These are phyloP conservation scores for Corythornis leucogaster DNA, from an alignment of 2,797 vertebrate genomes.

Conservation along the genomic window DNA sequence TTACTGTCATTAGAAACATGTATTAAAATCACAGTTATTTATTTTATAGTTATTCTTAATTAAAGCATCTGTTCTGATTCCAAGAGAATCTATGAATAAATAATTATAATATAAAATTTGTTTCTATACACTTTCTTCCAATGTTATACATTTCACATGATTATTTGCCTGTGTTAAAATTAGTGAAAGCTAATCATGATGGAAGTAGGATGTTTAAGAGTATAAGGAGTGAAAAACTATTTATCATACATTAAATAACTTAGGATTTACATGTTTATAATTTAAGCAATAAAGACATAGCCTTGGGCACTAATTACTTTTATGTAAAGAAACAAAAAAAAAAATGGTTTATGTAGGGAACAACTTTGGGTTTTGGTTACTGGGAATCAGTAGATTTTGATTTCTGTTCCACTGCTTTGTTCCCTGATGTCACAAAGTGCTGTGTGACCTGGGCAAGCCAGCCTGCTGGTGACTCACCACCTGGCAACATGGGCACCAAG, in stretches of 20 bases:
- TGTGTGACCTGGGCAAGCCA: not conserved
- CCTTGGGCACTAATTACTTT: not conserved
- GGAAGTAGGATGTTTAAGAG: not conserved
- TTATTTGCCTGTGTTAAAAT: constrained; percentile 40
- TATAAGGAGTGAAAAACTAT: not conserved
- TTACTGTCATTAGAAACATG: constrained; percentile 15
- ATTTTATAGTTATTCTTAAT: constrained; percentile 65
- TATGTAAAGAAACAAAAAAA: not conserved
- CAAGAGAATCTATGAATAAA: constrained; percentile 58
- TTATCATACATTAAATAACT: not conserved
- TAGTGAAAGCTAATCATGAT: constrained; percentile 17
- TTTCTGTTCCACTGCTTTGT: not conserved
- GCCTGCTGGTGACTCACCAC: not conserved
- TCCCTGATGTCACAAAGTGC: not conserved
- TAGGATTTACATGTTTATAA: not conserved
- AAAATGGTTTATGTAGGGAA: not conserved
- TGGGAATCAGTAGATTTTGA: not conserved
- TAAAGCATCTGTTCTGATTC: constrained; percentile 66
- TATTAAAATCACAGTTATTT: constrained; percentile 53
- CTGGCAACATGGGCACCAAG: not conserved
- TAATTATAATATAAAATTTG: constrained; percentile 10
- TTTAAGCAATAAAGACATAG: not conserved
- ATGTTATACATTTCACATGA: constrained; percentile 15
- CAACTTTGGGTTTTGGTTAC: not conserved
- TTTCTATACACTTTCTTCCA: constrained; percentile 40